These are phyloP conservation scores for Trichomycterus rosablanca DNA, from an alignment of 2,113 vertebrate species.

Conservation along the genomic window DNA sequence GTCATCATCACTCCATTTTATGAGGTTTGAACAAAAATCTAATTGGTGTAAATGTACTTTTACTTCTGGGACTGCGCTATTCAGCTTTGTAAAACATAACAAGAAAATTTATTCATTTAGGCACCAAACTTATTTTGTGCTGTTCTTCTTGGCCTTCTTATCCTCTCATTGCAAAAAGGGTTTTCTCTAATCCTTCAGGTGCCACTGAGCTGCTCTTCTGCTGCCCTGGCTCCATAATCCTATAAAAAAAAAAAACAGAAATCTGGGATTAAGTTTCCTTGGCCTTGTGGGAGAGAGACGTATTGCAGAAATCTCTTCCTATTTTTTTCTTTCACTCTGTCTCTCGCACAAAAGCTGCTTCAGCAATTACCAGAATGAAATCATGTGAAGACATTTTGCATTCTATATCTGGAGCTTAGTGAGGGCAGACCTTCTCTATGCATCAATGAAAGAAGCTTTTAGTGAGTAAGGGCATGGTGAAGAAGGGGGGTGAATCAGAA, in stretches of 20 bases:
- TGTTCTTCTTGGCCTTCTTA: conserved; percentile 33
- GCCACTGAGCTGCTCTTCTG: conserved; percentile 35
- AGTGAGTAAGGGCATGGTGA: conserved; percentile 12
- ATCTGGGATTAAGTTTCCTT: conserved; percentile 66
- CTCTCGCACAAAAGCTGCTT: conserved; percentile 40
- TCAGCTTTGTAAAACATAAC: conserved; percentile 6
- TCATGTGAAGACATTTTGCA: conserved; percentile 35
- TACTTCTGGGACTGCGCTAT: too few species aligned
- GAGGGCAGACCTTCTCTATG: background rate
- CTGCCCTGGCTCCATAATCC: conserved; percentile 52
- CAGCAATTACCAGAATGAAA: conserved; percentile 40
- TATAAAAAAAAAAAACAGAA: conserved; percentile 60
- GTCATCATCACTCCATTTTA: too few species aligned
- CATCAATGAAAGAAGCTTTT: conserved; percentile 26
- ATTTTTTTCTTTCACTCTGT: conserved; percentile 42
- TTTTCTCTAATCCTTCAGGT: conserved; percentile 35
- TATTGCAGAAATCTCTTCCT: conserved; percentile 33
- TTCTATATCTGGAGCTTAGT: conserved; percentile 32
- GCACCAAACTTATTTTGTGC: conserved; percentile 19
- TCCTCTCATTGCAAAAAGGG: conserved; percentile 37
- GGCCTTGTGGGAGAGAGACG: conserved; percentile 46
- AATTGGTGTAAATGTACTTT: too few species aligned
- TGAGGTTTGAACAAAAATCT: too few species aligned
- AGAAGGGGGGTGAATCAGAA: background rate
- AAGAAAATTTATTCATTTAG: conserved; percentile 21